Conservation (phyloP, 2,797 vertebrate genomes). For the Sebastes steindachneri region DNA sequence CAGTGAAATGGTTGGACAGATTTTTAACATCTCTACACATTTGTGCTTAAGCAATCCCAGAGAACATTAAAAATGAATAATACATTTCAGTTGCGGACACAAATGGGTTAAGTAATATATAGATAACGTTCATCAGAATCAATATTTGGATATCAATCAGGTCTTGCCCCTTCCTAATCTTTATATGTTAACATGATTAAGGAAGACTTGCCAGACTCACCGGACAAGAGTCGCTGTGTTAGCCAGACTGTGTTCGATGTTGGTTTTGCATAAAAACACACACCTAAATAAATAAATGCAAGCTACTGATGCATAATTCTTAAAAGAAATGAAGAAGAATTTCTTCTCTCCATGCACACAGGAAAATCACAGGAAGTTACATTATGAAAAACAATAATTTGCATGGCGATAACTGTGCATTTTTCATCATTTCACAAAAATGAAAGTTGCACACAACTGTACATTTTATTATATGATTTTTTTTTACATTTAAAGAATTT, state of each 20-base stretch:
- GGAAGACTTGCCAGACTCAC: slow-evolving; percentile 54
- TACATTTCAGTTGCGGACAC: fast-evolving
- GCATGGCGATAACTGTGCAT: slow-evolving; percentile 22
- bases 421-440: slow-evolving; percentile 17
- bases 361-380: not conserved
- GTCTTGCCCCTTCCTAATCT: not conserved
- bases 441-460: not conserved
- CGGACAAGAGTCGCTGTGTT: slow-evolving; percentile 24
- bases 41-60: no score
- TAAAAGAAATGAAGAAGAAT: slow-evolving; percentile 5
- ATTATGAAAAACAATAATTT: not conserved
- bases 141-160: not conserved
- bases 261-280: slow-evolving; percentile 25
- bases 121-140: not conserved
- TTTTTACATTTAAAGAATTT: not conserved
- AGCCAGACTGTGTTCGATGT: slow-evolving; percentile 50
- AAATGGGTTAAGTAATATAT: not conserved
- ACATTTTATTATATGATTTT: not conserved
- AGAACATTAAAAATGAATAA: no score
- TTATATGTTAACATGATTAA: not conserved
- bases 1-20: fast-evolving
- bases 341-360: not conserved
- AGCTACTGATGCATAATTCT: not conserved
- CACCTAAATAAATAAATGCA: not conserved
- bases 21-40: no score